Percentiles rank a stretch among this genome's conserved stretches.
These are phyloP conservation scores for Trachymyrmex septentrionalis DNA, from an alignment of 1,140 invertebrate genomes.

Conservation along the genomic window DNA sequence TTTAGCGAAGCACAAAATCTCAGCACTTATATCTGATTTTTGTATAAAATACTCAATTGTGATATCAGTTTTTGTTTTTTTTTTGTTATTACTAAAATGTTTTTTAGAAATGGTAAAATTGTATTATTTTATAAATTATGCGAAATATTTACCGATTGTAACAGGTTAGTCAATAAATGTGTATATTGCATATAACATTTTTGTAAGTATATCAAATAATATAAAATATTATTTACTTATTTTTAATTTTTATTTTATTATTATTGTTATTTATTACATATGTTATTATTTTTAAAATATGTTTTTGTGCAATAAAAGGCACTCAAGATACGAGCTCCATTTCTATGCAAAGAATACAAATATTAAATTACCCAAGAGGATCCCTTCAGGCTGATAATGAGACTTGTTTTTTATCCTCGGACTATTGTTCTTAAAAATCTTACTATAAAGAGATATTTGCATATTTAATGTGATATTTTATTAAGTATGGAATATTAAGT, in stretches of 20 bases:
- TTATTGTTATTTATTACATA: not conserved
- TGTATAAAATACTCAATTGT: not conserved
- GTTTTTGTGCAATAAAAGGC: not conserved
- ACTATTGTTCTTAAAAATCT: not conserved
- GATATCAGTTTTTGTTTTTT: not conserved
- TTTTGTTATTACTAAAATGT: not conserved
- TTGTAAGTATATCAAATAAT: not conserved
- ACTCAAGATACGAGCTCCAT: not conserved
- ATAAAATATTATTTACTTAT: not conserved
- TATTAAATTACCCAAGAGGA: slow-evolving; percentile 9
- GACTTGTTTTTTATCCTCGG: not conserved
- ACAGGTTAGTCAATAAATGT: not conserved
- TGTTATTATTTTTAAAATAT: not conserved
- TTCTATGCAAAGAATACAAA: not conserved
- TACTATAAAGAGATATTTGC: not conserved
- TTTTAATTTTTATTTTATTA: slow-evolving; percentile 14
- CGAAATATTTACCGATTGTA: not conserved
- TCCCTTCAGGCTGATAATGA: not conserved
- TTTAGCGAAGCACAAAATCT: not conserved
- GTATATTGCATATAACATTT: not conserved
- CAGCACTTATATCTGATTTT: not conserved
- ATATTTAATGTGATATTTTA: not conserved
- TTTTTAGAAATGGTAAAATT: slow-evolving; percentile 9
- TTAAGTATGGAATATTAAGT: not conserved
- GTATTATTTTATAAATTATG: not conserved